phyloP scores from a whole-genome alignment of 2,113 vertebrate species.

The Bolborhynchus lineola region DNA sequence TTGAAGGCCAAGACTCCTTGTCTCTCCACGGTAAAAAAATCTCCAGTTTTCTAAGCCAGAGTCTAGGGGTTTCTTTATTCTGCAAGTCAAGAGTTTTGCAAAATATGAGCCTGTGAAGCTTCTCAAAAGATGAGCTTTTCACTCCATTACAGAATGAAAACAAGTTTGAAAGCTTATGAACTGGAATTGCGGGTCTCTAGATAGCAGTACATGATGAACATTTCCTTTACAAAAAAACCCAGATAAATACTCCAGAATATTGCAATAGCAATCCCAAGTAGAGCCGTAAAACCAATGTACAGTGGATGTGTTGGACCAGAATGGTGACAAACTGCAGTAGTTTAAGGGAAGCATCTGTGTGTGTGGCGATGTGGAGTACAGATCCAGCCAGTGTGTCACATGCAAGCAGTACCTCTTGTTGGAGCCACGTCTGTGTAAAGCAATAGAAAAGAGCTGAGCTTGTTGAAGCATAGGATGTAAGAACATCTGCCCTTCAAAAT shows the following conservation, averaged over 20 bases:
- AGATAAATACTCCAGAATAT: conserved; percentile 22
- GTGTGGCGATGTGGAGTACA: background rate
- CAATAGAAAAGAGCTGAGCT: background rate
- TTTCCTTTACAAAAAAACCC: background rate
- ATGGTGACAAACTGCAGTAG: conserved; percentile 25
- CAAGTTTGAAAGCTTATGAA: conserved; percentile 34
- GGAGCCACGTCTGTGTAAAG: background rate
- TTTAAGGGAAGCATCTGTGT: conserved; percentile 1
- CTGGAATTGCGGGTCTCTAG: conserved; percentile 29
- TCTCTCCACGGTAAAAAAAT: background rate
- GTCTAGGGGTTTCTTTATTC: background rate
- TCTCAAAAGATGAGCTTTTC: background rate
- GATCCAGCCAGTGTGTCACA: background rate
- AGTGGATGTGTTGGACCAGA: conserved; percentile 16
- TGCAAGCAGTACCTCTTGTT: fast-evolving
- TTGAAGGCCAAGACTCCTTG: background rate
- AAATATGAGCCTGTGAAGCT: background rate
- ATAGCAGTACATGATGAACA: background rate
- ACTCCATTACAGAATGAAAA: conserved; percentile 3
- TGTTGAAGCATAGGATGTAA: conserved; percentile 40
- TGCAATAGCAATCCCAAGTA: conserved; percentile 4
- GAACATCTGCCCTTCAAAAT: conserved; percentile 61
- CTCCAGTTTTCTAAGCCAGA: background rate
- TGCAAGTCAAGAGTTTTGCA: background rate
- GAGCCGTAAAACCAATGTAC: conserved; percentile 19